These are phyloP conservation scores for Cremastobaeus sp. DNA, from an alignment of 2,888 invertebrate species.

Conservation along the genomic window DNA sequence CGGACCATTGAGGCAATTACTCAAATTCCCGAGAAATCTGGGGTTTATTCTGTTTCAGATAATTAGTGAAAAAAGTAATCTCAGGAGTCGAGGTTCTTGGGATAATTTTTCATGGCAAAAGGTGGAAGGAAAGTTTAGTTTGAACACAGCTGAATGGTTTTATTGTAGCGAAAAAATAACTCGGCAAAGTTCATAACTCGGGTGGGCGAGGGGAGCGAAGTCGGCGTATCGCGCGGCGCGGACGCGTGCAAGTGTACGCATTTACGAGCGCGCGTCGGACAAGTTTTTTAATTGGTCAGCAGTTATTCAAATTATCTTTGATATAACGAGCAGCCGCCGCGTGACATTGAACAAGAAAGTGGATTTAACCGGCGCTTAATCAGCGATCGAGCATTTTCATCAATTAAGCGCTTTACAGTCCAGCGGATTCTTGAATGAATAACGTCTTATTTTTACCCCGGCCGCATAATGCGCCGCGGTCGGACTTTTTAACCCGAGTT, in stretches of 20 bases:
- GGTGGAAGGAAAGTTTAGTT: constrained; percentile 46
- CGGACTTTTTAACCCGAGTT: constrained; percentile 26
- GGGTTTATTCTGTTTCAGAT: no score
- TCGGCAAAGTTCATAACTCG: constrained; percentile 41
- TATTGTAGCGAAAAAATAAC: constrained; percentile 41
- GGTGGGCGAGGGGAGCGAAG: constrained; percentile 1
- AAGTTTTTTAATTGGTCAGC: constrained; percentile 53
- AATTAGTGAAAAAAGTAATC: no score
- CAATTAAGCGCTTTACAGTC: constrained; percentile 36
- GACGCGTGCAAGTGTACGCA: constrained; percentile 26
- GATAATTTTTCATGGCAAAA: no score
- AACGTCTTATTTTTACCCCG: constrained; percentile 44
- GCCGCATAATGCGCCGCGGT: constrained; percentile 24
- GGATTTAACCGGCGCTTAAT: constrained; percentile 39
- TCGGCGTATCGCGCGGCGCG: constrained; percentile 20
- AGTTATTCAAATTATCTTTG: constrained; percentile 52
- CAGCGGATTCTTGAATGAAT: constrained; percentile 45
- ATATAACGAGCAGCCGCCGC: constrained; percentile 35
- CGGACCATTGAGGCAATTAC: no score
- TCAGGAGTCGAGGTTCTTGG: no score
- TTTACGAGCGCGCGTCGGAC: constrained; percentile 34
- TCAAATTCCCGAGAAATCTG: no score
- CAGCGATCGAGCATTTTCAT: constrained; percentile 34
- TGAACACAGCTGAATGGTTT: constrained; percentile 41
- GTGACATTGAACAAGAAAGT: constrained; percentile 47